A percentile compares a stretch with the other conserved stretches of the same genome.
These are phyloP conservation scores for Erebia aethiops DNA, from an alignment of 2,888 invertebrate species.

Conservation along the genomic window DNA sequence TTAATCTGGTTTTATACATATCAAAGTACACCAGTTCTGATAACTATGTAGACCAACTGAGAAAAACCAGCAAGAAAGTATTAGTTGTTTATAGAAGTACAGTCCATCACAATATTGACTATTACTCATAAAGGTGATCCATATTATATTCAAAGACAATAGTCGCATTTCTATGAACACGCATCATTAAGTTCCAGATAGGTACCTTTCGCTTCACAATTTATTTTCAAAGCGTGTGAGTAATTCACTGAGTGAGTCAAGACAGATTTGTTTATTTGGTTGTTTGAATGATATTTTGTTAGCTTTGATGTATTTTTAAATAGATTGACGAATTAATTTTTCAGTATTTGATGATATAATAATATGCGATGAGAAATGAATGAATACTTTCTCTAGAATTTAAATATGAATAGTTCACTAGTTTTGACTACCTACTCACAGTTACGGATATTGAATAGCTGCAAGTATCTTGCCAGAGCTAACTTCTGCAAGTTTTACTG, in stretches of 20 bases:
- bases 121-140: not conserved
- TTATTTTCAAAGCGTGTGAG: conserved; percentile 13
- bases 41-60: too few species aligned
- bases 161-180: not conserved
- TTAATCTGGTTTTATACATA: too few species aligned
- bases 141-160: too few species aligned
- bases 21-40: too few species aligned
- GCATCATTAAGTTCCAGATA: not conserved
- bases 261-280: conserved; percentile 15
- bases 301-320: conserved; percentile 11
- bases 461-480: too few species aligned
- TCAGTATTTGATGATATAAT: not conserved
- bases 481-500: too few species aligned
- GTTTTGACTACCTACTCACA: too few species aligned
- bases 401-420: too few species aligned
- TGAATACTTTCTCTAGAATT: not conserved
- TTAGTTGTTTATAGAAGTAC: too few species aligned
- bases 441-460: too few species aligned
- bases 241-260: conserved; percentile 12
- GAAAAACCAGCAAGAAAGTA: too few species aligned
- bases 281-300: conserved; percentile 11
- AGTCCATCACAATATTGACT: too few species aligned
- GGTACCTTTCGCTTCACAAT: conserved; percentile 9
- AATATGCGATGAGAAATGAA: not conserved
- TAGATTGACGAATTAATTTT: conserved; percentile 3